Evolutionary conservation across 2,888 invertebrate genomes (phyloP).

Genomic region (Scrobipalpa atriplicella): DNA sequence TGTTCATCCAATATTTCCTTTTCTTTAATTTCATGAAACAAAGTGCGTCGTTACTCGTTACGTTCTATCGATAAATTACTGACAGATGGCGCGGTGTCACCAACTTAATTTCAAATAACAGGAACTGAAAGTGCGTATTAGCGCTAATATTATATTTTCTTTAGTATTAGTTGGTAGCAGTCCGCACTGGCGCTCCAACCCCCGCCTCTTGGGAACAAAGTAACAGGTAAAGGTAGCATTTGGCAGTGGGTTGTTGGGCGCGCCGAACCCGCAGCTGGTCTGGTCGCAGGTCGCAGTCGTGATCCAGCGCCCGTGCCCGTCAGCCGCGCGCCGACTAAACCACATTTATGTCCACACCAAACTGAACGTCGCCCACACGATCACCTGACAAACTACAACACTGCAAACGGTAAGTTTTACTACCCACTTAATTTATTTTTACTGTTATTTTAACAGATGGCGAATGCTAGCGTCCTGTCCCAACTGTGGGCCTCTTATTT

Average conservation of each 20-base stretch:
- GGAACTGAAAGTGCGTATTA: conserved; percentile 1
- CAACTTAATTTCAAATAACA: neutral
- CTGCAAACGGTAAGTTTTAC: conserved; percentile 33
- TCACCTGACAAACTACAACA: conserved; percentile 24
- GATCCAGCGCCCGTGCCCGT: conserved; percentile 35
- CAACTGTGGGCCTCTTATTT: conserved; percentile 8
- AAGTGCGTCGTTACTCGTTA: too few species aligned
- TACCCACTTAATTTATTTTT: conserved; percentile 7
- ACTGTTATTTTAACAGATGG: neutral
- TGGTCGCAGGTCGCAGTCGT: conserved; percentile 37
- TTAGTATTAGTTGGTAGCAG: neutral
- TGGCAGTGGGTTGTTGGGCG: conserved; percentile 11
- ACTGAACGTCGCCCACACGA: conserved; percentile 9
- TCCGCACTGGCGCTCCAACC: conserved; percentile 22
- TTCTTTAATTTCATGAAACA: too few species aligned
- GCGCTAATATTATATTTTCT: too few species aligned
- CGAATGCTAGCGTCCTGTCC: conserved; percentile 17
- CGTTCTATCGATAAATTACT: too few species aligned
- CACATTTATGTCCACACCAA: conserved; percentile 21
- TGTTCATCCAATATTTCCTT: too few species aligned
- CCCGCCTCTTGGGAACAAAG: conserved; percentile 30
- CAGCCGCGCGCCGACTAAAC: conserved; percentile 33
- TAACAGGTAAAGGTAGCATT: conserved; percentile 30
- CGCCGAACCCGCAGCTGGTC: conserved; percentile 22
- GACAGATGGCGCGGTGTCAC: too few species aligned